Evolutionary conservation across 2,113 vertebrate genomes (phyloP).

Genomic region (Cololabis saira): DNA sequence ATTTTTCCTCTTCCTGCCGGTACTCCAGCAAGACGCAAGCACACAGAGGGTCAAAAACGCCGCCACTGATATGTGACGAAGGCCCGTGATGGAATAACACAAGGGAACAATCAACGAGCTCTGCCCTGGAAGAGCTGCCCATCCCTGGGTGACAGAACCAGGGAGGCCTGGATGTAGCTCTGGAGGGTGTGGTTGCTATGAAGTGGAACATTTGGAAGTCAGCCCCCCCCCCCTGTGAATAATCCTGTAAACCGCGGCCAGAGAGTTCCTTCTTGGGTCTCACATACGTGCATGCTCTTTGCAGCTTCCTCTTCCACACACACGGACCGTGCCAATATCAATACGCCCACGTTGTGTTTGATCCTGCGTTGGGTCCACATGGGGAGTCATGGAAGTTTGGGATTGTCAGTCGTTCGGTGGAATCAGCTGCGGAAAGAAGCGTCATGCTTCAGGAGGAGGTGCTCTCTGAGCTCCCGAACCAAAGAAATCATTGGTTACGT

Average conservation of each 20-base stretch:
- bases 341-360: constrained; percentile 63
- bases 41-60: constrained; percentile 10
- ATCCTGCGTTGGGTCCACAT: constrained; percentile 25
- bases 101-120: constrained; percentile 45
- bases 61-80: background rate
- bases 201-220: constrained; percentile 63
- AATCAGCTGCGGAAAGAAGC: constrained; percentile 5
- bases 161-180: constrained; percentile 51
- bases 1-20: constrained; percentile 30
- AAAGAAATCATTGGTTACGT: constrained; percentile 1
- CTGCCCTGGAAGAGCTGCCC: constrained; percentile 45
- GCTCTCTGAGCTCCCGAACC: background rate
- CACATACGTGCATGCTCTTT: constrained; percentile 20
- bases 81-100: constrained; percentile 15
- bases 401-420: background rate
- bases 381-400: background rate
- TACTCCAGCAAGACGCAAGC: background rate
- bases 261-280: constrained; percentile 36
- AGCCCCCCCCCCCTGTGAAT: constrained; percentile 33
- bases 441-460: constrained; percentile 19
- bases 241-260: constrained; percentile 49
- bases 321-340: constrained; percentile 43
- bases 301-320: constrained; percentile 64
- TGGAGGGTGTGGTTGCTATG: constrained; percentile 47
- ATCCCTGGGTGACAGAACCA: constrained; percentile 22